phyloP scores from a whole-genome alignment of 2,888 invertebrate species.

The Kryphioiulus occultus region DNA sequence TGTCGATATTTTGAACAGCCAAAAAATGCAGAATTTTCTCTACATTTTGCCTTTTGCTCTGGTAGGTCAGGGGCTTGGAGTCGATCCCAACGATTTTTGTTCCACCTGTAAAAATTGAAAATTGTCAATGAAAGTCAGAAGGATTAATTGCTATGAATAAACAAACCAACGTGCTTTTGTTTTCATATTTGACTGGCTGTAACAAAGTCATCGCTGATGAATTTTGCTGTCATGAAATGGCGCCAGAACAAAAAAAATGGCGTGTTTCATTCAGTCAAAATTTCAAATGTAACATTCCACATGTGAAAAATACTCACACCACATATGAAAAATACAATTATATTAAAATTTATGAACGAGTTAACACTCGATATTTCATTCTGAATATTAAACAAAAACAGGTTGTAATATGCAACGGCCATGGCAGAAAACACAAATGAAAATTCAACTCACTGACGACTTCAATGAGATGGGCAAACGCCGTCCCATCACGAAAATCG shows the following conservation, averaged over 20 bases:
- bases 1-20: conserved; percentile 61
- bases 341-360: no score
- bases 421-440: background rate
- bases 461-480: conserved; percentile 63
- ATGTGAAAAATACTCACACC: background rate
- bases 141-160: no score
- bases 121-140: no score
- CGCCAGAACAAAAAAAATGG: background rate
- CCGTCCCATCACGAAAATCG: conserved; percentile 63
- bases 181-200: no score
- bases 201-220: no score
- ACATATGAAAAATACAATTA: no score
- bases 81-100: conserved; percentile 61
- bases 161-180: no score
- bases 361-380: background rate
- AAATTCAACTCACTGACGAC: conserved; percentile 61
- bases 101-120: conserved; percentile 59
- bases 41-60: conserved; percentile 62
- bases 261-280: background rate
- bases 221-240: background rate
- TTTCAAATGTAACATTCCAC: background rate
- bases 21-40: conserved; percentile 63
- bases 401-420: background rate
- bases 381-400: background rate
- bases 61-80: conserved; percentile 58